Percentiles rank a stretch among this genome's conserved stretches.
Evolutionary conservation across 1,140 invertebrate genomes (phyloP).

Genomic region (Bombus vancouverensis): DNA sequence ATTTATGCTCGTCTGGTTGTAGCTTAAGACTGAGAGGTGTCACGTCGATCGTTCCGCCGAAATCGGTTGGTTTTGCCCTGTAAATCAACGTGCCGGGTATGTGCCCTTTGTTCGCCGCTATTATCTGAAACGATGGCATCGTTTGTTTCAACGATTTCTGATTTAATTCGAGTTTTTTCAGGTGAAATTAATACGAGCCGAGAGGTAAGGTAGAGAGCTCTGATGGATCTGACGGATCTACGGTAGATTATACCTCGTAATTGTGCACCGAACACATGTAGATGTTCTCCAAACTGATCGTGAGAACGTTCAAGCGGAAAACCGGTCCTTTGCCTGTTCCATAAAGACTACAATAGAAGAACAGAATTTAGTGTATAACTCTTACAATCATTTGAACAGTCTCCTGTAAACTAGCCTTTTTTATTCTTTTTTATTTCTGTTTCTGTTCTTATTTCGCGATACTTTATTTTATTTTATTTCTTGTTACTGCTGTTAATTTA

Average conservation of each 20-base stretch:
- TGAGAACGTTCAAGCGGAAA: conserved; percentile 73
- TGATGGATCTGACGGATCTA: background rate
- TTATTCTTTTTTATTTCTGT: background rate
- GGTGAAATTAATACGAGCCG: background rate
- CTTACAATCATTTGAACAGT: background rate
- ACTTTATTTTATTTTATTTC: no score
- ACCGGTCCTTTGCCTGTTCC: conserved; percentile 74
- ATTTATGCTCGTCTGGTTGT: conserved; percentile 62
- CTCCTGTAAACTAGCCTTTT: background rate
- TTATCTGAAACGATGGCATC: conserved; percentile 58
- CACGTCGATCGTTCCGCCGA: conserved; percentile 67
- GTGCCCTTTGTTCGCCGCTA: conserved; percentile 69
- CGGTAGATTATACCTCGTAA: conserved; percentile 70
- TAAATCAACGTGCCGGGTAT: conserved; percentile 71
- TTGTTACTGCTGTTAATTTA: no score
- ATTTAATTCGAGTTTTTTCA: background rate
- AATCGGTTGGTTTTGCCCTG: conserved; percentile 58
- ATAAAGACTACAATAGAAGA: conserved; percentile 48
- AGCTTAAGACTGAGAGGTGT: conserved; percentile 59
- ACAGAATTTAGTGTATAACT: background rate
- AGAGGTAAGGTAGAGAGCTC: background rate
- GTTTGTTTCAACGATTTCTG: background rate
- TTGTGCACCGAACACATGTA: conserved; percentile 71
- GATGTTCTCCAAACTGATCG: conserved; percentile 69
- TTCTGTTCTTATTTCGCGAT: no score